Evolutionary conservation across 2,113 vertebrate species (phyloP).

Genomic region (Fulmarus glacialis): DNA sequence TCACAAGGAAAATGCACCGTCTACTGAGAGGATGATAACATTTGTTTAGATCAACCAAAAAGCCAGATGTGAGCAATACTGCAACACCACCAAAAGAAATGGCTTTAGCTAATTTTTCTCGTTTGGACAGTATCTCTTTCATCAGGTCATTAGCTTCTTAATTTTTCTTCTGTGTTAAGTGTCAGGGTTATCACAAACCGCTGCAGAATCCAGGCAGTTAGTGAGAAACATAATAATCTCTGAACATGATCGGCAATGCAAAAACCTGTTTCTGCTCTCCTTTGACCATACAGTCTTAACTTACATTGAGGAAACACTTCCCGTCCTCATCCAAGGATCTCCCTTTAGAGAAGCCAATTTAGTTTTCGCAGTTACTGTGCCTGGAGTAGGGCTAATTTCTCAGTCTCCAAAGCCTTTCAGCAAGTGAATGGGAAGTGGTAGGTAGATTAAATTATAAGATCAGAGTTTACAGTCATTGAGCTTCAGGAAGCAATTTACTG

Average conservation of each 20-base stretch:
- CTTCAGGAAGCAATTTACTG: constrained; percentile 27
- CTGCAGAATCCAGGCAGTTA: not conserved
- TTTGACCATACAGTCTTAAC: not conserved
- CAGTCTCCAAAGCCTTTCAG: not conserved
- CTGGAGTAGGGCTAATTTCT: not conserved
- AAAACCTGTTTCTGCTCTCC: not conserved
- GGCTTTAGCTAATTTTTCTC: not conserved
- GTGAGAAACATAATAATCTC: not conserved
- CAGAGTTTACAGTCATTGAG: not conserved
- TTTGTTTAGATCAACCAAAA: not conserved
- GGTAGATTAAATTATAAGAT: constrained; percentile 28
- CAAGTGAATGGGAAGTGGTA: not conserved
- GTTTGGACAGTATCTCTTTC: not conserved
- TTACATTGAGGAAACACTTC: not conserved
- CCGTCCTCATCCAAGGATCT: not conserved
- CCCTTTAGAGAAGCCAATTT: not conserved
- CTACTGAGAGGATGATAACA: not conserved
- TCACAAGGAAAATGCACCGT: not conserved
- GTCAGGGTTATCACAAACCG: not conserved
- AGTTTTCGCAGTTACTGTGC: not conserved
- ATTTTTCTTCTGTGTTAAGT: not conserved
- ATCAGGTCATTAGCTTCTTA: not conserved
- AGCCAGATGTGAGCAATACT: not conserved
- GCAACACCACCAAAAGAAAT: not conserved
- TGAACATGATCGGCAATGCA: not conserved